These are phyloP conservation scores for Colletes collaris DNA, from an alignment of 2,888 invertebrate genomes.

Conservation along the genomic window DNA sequence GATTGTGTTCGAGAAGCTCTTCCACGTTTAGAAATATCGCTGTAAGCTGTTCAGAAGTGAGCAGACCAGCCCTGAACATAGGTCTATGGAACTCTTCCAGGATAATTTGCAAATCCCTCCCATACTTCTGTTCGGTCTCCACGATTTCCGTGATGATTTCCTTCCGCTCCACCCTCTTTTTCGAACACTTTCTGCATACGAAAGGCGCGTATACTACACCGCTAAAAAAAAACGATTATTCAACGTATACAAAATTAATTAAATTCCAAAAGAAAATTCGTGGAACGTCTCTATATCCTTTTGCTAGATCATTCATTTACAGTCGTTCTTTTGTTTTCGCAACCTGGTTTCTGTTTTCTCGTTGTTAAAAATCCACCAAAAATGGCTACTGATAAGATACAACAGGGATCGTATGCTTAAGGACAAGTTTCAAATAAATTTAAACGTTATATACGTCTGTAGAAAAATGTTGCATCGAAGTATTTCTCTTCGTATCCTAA, in stretches of 20 bases:
- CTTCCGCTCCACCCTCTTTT: conserved; percentile 94
- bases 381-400: no score
- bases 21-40: conserved; percentile 97
- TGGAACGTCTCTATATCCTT: not conserved
- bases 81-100: conserved; percentile 96
- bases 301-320: no score
- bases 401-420: no score
- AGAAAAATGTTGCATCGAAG: no score
- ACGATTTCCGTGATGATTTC: conserved; percentile 98
- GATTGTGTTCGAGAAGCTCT: conserved; percentile 94
- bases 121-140: conserved; percentile 98
- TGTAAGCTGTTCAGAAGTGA: conserved; percentile 95
- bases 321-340: no score
- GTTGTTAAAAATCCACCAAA: no score
- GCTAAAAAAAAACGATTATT: conserved; percentile 65
- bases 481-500: no score
- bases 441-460: no score
- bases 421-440: no score
- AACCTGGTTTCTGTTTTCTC: no score
- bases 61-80: conserved; percentile 95
- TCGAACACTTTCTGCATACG: conserved; percentile 94
- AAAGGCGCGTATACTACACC: conserved; percentile 90
- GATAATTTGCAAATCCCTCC: conserved; percentile 95
- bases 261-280: no score
- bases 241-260: not conserved